Conservation (phyloP, 2,113 vertebrate species). For the Pyrgilauda ruficollis region DNA sequence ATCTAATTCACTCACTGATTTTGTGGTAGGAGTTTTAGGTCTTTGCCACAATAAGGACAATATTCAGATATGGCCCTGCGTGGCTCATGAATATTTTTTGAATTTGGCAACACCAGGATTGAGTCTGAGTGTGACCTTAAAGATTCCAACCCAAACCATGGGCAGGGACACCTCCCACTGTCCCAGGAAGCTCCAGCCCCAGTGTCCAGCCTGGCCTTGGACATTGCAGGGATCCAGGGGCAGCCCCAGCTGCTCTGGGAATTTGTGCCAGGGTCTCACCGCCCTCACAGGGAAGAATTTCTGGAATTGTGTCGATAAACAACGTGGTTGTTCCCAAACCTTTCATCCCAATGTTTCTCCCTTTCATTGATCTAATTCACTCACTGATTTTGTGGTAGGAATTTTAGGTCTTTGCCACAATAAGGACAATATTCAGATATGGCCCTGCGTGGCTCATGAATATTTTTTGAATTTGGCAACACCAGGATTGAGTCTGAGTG, state of each 20-base stretch:
- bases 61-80: accelerated
- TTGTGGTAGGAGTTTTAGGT: neutral
- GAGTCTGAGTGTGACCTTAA: neutral
- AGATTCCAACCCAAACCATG: neutral
- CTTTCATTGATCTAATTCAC: neutral
- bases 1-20: neutral
- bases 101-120: neutral
- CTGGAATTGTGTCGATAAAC: accelerated
- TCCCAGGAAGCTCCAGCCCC: neutral
- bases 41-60: neutral
- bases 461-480: neutral
- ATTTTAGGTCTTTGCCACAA: neutral
- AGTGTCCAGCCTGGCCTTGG: neutral
- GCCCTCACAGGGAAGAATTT: neutral
- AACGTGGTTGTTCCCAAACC: accelerated
- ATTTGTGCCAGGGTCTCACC: neutral
- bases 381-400: neutral
- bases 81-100: neutral
- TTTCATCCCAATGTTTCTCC: neutral
- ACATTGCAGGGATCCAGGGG: neutral
- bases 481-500: neutral
- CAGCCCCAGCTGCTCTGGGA: neutral
- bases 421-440: neutral
- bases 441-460: accelerated
- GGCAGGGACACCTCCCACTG: accelerated